Evolutionary conservation across 1,140 invertebrate genomes (phyloP), one percentile per base, ranked within the genome.

Genomic region (Drosophila littoralis): DNA sequence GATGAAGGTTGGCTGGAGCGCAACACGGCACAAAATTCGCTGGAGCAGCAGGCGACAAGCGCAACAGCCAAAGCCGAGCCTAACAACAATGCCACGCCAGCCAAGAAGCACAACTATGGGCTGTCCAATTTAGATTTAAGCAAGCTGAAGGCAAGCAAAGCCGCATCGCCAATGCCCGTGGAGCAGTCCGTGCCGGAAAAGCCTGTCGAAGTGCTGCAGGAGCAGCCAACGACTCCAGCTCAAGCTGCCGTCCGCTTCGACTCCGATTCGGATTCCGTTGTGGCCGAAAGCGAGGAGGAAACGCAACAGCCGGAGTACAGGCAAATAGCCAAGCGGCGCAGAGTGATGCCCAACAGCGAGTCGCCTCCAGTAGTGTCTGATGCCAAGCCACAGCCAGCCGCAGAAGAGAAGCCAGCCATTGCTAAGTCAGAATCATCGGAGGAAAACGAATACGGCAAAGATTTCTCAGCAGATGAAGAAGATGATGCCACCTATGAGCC

Each of bases 201-300:
- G 13, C 1, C 28, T 42, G 36, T 5, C 6, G 35, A 38, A 7
- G 9, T 10, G 32, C n/a, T 4, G 13, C 7, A 10, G 12, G 15
- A 17, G 17, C 13, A 4, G 28, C 36, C 57, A 17, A 9, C 5
- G 33, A n/a, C 52, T 17, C 5, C 35, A 33, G 9, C 12, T 36
- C 7, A 38, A 12, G 40, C 17, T 55, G 50, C 54, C 15, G 35
- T 28, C 22, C 22, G 35, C 10, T 13, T 17, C 1, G 68, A 79
- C 10, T 71, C 77, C 2, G 86, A 92, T 58, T 92, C 90, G 0
- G 92, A 92, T 68, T 85, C 86, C 4, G 73, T 92, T 32, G 90
- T 92, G 32, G 90, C 77, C 1, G 86, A 92, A 54, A 92, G 89
- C 48, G 91, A 88, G 9, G 83, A 91, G 17, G 91, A 92, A 51